Percentiles rank a stretch among this genome's conserved stretches.
Conservation (phyloP, 2,888 invertebrate genomes). For the Galerucella nymphaeae region DNA sequence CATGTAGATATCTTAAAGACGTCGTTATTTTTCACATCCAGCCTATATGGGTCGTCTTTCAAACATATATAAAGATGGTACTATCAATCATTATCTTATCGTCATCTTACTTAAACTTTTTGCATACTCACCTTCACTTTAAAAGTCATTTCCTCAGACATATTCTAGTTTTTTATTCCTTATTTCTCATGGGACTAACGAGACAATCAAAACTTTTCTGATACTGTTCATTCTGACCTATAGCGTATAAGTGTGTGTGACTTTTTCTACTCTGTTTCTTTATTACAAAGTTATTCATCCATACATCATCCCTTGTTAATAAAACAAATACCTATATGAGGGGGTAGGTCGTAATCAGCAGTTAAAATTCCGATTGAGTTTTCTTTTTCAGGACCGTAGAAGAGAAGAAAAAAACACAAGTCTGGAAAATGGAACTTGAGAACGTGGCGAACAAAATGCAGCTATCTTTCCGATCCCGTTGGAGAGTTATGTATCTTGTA, state of each 20-base stretch:
- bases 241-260: background rate
- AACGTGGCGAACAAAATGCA: slow-evolving; percentile 55
- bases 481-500: slow-evolving; percentile 65
- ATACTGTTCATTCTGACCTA: background rate
- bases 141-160: too few relatives aligned
- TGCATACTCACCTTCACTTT: too few relatives aligned
- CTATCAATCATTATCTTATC: too few relatives aligned
- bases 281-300: background rate
- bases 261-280: background rate
- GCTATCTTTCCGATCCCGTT: slow-evolving; percentile 59
- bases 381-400: slow-evolving; percentile 5
- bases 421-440: slow-evolving; percentile 38
- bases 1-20: too few relatives aligned
- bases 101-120: too few relatives aligned
- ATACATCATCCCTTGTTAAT: background rate
- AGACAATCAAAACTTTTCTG: too few relatives aligned
- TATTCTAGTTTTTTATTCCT: too few relatives aligned
- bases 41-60: too few relatives aligned
- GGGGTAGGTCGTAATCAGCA: slow-evolving; percentile 40
- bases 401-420: slow-evolving; percentile 18
- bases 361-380: slow-evolving; percentile 48
- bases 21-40: too few relatives aligned
- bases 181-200: too few relatives aligned
- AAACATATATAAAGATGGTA: too few relatives aligned
- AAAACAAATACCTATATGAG: slow-evolving; percentile 27